Base-by-base conservation (phyloP, 2,888 invertebrate genomes). In the Acanthococcus lagerstroemiae region DNA sequence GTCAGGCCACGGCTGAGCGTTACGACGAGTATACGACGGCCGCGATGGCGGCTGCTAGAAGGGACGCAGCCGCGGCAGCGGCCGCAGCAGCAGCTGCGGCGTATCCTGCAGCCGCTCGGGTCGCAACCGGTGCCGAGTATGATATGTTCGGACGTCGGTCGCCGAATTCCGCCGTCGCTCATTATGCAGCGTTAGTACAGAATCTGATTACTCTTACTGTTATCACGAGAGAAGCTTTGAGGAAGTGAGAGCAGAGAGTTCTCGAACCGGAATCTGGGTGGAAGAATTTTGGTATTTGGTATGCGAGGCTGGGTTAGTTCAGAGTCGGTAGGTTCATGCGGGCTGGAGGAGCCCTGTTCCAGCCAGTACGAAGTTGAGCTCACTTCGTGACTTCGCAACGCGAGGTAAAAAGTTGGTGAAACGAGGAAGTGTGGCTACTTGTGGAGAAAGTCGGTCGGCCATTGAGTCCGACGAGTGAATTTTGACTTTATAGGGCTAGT, bases 91-190 rank as follows among this genome's bases (percentile, higher is more conserved):
- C 24, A 52, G 30, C 44, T 19, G 44, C 19, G 27, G 50, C 52
- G 3, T 37, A 37, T 37, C 37, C 37, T 26, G 19, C 46, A 2
- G 52, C 63, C 15, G 50, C 30, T n/a, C 27, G 26, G 37, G 15
- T n/a, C 12, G 25, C 52, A 15, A 63, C 19, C 27, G 30, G 52
- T 37, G 17, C 63, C 25, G 63, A 63, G n/a, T 63, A 63, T 17
- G 63, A 17, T 15, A 24, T 37, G 17, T 54, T 54, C 19, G 30
- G 22, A 21, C 52, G 63, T 9, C 63, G 63, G 17, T 63, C 63
- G 9, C 30, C 63, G 15, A 54, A 25, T 17, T 44, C 63, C 5
- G 52, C 63, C 17, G 24, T 52, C 19, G 63, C 63, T 52, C 63
- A 63, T 54, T 63, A 63, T 12, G 6, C 52, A 7, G 21, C 63